Percentiles rank a stretch among this genome's conserved stretches.
These are phyloP conservation scores for Dendrocincla tyrannina DNA, from an alignment of 2,797 vertebrate genomes.

Conservation along the genomic window DNA sequence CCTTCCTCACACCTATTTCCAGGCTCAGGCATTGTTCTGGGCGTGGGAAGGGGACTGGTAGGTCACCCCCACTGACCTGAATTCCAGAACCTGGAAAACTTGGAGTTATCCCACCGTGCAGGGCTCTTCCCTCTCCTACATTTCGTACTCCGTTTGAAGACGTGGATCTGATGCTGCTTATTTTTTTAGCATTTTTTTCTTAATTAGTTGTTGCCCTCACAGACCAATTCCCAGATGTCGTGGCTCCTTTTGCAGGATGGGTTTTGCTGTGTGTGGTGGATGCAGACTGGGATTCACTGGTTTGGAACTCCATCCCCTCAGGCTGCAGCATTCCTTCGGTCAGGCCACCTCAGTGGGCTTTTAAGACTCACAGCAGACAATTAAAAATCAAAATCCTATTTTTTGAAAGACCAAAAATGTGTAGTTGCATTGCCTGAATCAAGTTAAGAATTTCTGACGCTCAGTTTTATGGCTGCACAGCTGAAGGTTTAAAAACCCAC, in stretches of 20 bases:
- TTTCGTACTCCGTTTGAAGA: background rate
- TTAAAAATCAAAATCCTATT: background rate
- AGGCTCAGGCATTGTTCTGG: background rate
- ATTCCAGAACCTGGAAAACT: too few species aligned
- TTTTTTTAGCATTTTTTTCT: background rate
- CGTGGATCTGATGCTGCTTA: too few species aligned
- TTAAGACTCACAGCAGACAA: background rate
- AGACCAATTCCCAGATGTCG: background rate
- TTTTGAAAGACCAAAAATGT: background rate
- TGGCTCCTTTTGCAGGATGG: background rate
- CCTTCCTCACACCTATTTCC: background rate
- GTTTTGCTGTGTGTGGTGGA: background rate
- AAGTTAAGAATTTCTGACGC: background rate
- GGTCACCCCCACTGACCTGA: background rate
- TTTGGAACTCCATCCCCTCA: background rate
- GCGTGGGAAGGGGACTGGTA: background rate
- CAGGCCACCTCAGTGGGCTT: background rate
- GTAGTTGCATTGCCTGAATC: background rate
- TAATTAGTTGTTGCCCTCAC: background rate
- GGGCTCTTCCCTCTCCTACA: accelerated
- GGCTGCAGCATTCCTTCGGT: background rate
- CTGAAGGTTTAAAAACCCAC: background rate
- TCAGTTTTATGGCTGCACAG: background rate
- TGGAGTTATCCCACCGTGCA: background rate
- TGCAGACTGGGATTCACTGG: background rate